Evolutionary conservation across 2,113 vertebrate species (phyloP), one percentile per base, ranked within the genome.

Genomic region (Corvus moneduloides): DNA sequence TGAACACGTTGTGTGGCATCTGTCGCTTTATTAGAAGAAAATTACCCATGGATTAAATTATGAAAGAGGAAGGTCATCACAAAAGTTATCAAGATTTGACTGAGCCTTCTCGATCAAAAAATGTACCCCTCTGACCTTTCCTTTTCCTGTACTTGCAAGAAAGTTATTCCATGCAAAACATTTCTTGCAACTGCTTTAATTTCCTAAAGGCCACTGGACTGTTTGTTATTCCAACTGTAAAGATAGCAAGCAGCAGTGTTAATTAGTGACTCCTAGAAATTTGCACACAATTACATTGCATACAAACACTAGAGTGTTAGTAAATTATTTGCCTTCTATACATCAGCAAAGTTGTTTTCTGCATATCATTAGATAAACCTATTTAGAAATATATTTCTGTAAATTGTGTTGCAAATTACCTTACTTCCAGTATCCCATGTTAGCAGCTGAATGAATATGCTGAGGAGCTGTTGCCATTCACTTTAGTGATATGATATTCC

Each of bases 371-470:
- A 88, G 15, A 74, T 32, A 91, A 77, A 87, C 27, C 51, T 84
- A 44, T 26, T 76, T 39, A 88, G 27, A 86, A 7, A 20, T 4
- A 24, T 58, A 84, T 79, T 84, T 91, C 87, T 87, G n/a, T 71
- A 81, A 90, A 88, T 39, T n/a, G 52, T 32, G 24, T 35, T 13
- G 6, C 56, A 59, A 77, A 81, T 93, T 92, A 95, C 61, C 84
- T 91, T 77, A 44, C 10, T 90, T 97, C 63, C 89, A 95, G 94
- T 81, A 93, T 94, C 27, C 64, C 95, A 67, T 30, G 69, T 67
- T 87, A 96, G 78, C 64, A 95, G 87, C 26, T 73, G 77, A 91
- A 82, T 72, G 41, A 78, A 87, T 58, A 68, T 20, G 84, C 33
- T 83, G 88, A 85, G 78, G 72, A 15, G 76, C 76, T 85, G 85